Evolutionary conservation across 2,113 vertebrate genomes (phyloP).

Genomic region (Panthera tigris): DNA sequence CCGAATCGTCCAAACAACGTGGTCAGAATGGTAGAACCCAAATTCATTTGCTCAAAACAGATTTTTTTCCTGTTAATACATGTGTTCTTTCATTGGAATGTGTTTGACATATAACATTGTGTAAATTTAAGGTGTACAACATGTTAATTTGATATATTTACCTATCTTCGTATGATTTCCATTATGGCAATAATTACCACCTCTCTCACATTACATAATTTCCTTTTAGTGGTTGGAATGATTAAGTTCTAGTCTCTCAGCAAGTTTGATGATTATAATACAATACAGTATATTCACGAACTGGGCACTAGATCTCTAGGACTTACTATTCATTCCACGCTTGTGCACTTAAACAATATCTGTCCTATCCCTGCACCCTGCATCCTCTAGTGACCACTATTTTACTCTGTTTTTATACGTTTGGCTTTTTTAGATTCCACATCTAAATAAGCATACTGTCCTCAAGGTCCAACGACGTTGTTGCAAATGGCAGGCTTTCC

Average conservation of each 20-base stretch:
- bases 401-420: neutral
- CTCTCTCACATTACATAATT: neutral
- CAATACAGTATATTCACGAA: neutral
- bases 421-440: neutral
- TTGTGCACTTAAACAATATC: neutral
- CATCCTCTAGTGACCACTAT: neutral
- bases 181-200: neutral
- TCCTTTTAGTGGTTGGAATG: neutral
- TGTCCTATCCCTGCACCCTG: neutral
- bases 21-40: neutral
- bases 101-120: neutral
- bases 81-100: neutral
- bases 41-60: neutral
- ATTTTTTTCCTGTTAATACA: neutral
- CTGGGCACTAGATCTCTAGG: neutral
- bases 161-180: neutral
- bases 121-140: neutral
- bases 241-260: neutral
- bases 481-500: neutral
- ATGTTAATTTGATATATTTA: neutral
- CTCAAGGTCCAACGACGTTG: neutral
- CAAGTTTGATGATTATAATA: neutral
- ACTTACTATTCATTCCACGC: neutral
- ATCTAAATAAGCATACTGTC: neutral
- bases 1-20: neutral